phyloP scores from a whole-genome alignment of 2,888 invertebrate species.

The Rotaria sp. region DNA sequence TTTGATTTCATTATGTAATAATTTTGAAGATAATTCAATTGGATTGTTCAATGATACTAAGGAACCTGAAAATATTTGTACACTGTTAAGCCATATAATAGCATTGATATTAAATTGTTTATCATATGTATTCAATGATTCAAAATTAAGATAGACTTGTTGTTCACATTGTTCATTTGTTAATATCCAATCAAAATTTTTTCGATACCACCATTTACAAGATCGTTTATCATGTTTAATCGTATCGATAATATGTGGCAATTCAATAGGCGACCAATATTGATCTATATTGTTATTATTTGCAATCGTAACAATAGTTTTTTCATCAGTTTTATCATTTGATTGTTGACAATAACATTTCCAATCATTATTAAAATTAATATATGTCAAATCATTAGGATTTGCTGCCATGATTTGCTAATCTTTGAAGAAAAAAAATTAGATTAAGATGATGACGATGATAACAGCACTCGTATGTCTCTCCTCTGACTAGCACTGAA shows the following conservation, averaged over 20 bases:
- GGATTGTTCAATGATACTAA: neutral
- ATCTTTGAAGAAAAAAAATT: too few species aligned
- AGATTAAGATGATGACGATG: too few species aligned
- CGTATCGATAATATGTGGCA: neutral
- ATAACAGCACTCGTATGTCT: too few species aligned
- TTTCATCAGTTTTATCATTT: neutral
- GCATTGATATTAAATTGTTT: neutral
- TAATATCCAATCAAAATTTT: neutral
- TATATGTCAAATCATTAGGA: neutral
- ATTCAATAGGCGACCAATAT: neutral
- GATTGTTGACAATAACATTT: neutral
- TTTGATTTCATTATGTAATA: neutral
- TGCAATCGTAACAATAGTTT: neutral
- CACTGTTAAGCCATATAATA: neutral
- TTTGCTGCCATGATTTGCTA: neutral
- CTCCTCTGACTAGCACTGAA: too few species aligned
- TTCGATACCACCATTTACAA: neutral
- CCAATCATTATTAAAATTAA: neutral
- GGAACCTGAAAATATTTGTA: neutral
- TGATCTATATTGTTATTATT: neutral
- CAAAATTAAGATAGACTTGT: neutral
- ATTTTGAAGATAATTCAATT: neutral
- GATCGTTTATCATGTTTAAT: neutral
- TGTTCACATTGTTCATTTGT: neutral
- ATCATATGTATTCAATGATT: neutral